Evolutionary conservation across 2,797 vertebrate species (phyloP).

Genomic region (Crenichthys baileyi): DNA sequence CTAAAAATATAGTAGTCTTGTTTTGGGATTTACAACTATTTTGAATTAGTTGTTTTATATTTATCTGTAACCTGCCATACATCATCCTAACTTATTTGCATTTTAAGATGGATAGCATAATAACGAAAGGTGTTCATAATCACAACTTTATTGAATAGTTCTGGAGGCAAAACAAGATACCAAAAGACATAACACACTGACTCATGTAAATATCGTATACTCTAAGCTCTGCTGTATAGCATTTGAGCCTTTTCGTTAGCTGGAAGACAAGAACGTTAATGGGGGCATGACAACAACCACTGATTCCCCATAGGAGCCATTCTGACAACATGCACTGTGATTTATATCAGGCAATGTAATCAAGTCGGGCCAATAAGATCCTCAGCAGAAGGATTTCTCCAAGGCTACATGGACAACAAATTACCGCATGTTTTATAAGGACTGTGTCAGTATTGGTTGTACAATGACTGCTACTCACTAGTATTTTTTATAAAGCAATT

Average conservation of each 20-base stretch:
- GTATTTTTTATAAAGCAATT: neutral
- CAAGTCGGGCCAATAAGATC: conserved; percentile 42
- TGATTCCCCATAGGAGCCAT: conserved; percentile 59
- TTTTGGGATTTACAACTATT: too few species aligned
- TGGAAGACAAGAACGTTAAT: conserved; percentile 48
- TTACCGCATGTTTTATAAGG: conserved; percentile 14
- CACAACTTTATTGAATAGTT: neutral
- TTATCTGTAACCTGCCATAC: too few species aligned
- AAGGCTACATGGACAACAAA: conserved; percentile 29
- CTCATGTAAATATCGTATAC: conserved; percentile 2
- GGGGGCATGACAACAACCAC: conserved; percentile 52
- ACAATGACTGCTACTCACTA: neutral
- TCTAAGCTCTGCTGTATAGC: neutral
- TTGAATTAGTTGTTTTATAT: too few species aligned
- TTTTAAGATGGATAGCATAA: neutral
- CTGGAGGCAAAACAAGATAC: neutral
- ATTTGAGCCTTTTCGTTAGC: conserved; percentile 17
- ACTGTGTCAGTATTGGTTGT: neutral
- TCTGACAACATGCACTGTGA: conserved; percentile 49
- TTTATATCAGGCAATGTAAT: conserved; percentile 54
- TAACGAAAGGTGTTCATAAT: neutral
- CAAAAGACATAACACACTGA: conserved; percentile 10
- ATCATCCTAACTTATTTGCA: too few species aligned
- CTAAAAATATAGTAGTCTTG: too few species aligned
- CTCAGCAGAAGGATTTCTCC: conserved; percentile 34